A percentile compares a stretch with the other conserved stretches of the same genome.
phyloP scores from a whole-genome alignment of 2,888 invertebrate species.

The Oxytorus armatus region DNA sequence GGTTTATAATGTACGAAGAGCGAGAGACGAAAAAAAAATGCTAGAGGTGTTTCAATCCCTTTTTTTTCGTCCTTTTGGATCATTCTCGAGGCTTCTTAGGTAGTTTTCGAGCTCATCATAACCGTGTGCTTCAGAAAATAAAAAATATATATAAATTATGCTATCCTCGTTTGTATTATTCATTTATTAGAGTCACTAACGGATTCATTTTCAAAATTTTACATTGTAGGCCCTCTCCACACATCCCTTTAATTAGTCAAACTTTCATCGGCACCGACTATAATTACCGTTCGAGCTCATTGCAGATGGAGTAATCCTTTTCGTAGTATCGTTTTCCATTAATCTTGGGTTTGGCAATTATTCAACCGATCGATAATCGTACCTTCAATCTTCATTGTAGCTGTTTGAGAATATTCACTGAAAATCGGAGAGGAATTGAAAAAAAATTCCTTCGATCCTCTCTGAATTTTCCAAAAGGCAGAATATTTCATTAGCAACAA shows the following conservation, averaged over 20 bases:
- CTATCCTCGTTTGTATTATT: constrained; percentile 30
- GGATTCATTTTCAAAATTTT: constrained; percentile 44
- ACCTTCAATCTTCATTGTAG: background rate
- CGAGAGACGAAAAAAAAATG: constrained; percentile 14
- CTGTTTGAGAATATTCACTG: background rate
- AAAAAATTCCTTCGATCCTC: constrained; percentile 1
- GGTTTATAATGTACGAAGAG: constrained; percentile 23
- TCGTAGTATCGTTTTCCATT: constrained; percentile 22
- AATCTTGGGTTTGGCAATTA: constrained; percentile 19
- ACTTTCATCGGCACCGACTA: constrained; percentile 30
- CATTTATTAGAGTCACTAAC: constrained; percentile 36
- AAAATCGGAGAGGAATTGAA: background rate
- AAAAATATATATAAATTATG: constrained; percentile 5
- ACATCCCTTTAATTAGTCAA: constrained; percentile 47
- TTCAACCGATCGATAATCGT: background rate
- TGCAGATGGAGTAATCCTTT: constrained; percentile 5
- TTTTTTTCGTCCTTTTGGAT: constrained; percentile 2
- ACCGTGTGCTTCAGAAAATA: constrained; percentile 15
- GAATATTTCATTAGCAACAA: background rate
- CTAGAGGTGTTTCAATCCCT: constrained; percentile 43
- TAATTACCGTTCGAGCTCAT: constrained; percentile 45
- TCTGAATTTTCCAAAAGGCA: background rate
- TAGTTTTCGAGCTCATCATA: constrained; percentile 26
- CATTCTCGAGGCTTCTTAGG: constrained; percentile 33
- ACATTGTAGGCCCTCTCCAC: background rate